Evolutionary conservation across 2,888 invertebrate genomes (phyloP).

Genomic region (Diplazon laetatorius): DNA sequence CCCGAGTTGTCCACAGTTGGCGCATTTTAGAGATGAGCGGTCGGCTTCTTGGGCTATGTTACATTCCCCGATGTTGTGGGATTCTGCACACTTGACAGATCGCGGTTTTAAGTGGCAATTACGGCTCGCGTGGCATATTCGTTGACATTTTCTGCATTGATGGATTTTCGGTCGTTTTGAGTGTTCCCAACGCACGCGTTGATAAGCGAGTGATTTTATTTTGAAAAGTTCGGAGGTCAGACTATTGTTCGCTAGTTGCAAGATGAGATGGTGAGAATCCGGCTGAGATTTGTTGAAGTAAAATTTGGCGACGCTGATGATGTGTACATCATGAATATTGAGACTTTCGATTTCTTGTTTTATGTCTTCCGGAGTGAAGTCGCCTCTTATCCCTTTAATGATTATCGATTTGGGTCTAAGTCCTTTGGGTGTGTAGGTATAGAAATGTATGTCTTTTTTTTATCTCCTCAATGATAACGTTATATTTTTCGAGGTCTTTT

Average conservation of each 20-base stretch:
- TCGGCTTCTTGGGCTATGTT: no score
- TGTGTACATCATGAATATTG: not conserved
- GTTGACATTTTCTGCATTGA: no score
- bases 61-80: no score
- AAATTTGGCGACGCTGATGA: conserved; percentile 12
- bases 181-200: not conserved
- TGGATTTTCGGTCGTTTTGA: no score
- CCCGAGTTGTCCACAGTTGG: conserved; percentile 28
- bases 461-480: not conserved
- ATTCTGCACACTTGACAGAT: no score
- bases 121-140: no score
- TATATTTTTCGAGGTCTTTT: not conserved
- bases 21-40: conserved; percentile 13
- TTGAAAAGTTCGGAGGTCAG: not conserved
- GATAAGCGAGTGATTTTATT: not conserved
- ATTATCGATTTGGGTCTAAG: no score
- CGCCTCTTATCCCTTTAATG: conserved; percentile 16
- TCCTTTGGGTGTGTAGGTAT: conserved; percentile 21
- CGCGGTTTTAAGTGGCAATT: no score
- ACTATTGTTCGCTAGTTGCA: not conserved
- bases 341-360: conserved; percentile 9
- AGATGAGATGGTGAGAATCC: not conserved
- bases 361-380: conserved; percentile 22
- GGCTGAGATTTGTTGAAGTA: conserved; percentile 19
- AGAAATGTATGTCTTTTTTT: conserved; percentile 1